Evolutionary conservation across 1,140 invertebrate species (phyloP), one percentile per base, ranked within the genome.

Genomic region (Diorhabda elongata): DNA sequence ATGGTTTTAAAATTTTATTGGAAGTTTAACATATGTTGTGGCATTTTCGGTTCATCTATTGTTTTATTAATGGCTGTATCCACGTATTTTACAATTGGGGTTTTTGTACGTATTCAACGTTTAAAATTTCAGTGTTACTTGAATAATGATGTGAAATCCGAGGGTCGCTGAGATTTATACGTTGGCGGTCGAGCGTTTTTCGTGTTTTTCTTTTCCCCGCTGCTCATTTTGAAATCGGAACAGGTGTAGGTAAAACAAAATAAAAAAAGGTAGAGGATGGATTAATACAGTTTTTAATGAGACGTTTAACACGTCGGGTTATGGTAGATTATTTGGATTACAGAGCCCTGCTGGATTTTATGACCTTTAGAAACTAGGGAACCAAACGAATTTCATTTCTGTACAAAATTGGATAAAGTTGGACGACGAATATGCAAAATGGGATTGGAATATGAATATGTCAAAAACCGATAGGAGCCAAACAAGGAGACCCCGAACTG

Each of bases 41-140:
- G 47, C n/a, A 52, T 52, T 52, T 52, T 52, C 47, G 47, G 47
- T 52, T 52, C 47, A 52, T 52, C 47, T 52, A 52, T 52, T 52
- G 47, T 52, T 52, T 52, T 52, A 52, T 52, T 52, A 52, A 52
- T 52, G 47, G 47, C 47, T n/a, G 2, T 26, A 26, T 8, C 47
- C n/a, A 52, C 47, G 47, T 52, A 52, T 52, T 52, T 52, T 52
- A 52, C 47, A 52, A 8, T 52, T 52, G 47, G 47, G 47, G 47
- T 52, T 3, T 52, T 52, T 52, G 47, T 52, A 6, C 47, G 6
- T 52, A 52, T n/a, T 52, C 47, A 52, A 52, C 47, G n/a, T 52
- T 52, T 52, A 52, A 52, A 52, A 52, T 52, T 52, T 52, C 47
- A 52, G 47, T 6, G 47, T 52, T 52, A 52, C 6, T 6, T 52